A percentile compares a stretch with the other conserved stretches of the same genome.
phyloP scores from a whole-genome alignment of 2,888 invertebrate genomes.

The Eupithecia subfuscata region DNA sequence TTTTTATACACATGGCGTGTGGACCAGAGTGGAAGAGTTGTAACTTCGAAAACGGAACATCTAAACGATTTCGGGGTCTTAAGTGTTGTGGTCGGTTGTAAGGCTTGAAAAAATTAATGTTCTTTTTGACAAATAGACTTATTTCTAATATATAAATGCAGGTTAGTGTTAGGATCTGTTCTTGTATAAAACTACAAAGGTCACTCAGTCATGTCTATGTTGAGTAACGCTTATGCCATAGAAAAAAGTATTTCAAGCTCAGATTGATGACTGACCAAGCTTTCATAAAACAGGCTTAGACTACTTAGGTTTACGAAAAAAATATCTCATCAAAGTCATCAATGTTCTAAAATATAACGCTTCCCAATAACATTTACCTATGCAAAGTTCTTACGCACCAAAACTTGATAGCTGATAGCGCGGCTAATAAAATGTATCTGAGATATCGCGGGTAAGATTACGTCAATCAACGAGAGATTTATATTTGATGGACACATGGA shows the following conservation, averaged over 20 bases:
- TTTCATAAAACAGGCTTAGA: background rate
- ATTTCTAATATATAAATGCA: too few species aligned
- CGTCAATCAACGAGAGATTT: slow-evolving; percentile 12
- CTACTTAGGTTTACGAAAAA: too few species aligned
- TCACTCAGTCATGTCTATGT: background rate
- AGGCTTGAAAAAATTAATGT: too few species aligned
- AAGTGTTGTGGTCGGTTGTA: too few species aligned
- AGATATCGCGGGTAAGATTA: background rate
- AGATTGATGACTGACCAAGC: background rate
- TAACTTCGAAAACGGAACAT: too few species aligned
- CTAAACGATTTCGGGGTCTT: too few species aligned
- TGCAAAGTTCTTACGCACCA: background rate
- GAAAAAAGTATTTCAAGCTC: background rate
- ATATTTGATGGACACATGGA: slow-evolving; percentile 24
- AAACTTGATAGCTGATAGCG: background rate
- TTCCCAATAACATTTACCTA: background rate
- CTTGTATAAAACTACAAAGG: too few species aligned
- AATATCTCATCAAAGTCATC: background rate
- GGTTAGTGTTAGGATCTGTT: too few species aligned
- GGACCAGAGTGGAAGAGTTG: too few species aligned
- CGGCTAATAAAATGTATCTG: background rate
- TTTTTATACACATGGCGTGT: too few species aligned
- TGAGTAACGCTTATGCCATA: background rate
- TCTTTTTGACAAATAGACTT: too few species aligned
- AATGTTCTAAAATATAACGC: background rate